phyloP scores from a whole-genome alignment of 2,888 invertebrate species.

The Aphodius granarius region DNA sequence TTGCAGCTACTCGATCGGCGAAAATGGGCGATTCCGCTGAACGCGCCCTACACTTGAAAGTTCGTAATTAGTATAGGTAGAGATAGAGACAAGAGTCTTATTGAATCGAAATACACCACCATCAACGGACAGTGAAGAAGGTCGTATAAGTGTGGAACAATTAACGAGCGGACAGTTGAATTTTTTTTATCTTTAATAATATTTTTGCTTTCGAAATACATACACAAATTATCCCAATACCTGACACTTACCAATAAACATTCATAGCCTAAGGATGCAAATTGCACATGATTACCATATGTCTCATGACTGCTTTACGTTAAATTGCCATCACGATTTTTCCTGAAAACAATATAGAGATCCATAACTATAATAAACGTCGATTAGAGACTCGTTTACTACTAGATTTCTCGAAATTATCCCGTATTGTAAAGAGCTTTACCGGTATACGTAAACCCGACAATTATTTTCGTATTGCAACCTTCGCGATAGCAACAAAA shows the following conservation, averaged over 20 bases:
- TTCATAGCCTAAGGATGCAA: neutral
- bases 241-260: neutral
- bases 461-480: neutral
- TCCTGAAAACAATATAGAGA: neutral
- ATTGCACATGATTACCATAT: neutral
- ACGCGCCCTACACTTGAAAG: no score
- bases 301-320: neutral
- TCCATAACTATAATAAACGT: neutral
- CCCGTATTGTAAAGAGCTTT: neutral
- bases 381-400: neutral
- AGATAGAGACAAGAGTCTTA: no score
- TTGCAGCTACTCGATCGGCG: no score
- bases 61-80: no score
- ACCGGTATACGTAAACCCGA: neutral
- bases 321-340: neutral
- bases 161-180: no score
- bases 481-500: neutral
- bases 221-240: neutral
- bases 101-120: no score
- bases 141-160: no score
- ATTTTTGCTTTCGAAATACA: no score
- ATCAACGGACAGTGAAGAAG: no score
- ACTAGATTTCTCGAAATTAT: neutral
- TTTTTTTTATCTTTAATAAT: no score
- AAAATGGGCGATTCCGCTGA: no score